A percentile compares a stretch with the other conserved stretches of the same genome.
phyloP scores from a whole-genome alignment of 1,140 invertebrate species.

The Liolophura sinensis region DNA sequence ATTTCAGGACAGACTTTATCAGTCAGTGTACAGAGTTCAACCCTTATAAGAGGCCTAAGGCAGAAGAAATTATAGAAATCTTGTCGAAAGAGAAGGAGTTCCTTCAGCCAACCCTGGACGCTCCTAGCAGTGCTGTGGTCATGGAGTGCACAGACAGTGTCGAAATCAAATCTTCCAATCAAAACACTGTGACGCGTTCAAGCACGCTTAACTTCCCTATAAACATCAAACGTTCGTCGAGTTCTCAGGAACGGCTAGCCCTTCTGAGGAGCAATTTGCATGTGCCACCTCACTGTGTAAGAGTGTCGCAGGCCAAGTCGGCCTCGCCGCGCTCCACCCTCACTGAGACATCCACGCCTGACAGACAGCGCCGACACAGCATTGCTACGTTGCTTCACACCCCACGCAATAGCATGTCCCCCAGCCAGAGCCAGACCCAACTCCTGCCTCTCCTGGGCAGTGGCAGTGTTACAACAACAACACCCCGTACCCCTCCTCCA shows the following conservation, averaged over 20 bases:
- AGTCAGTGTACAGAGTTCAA: slow-evolving; percentile 77
- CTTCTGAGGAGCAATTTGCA: slow-evolving; percentile 11
- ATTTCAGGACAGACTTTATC: slow-evolving; percentile 71
- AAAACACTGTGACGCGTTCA: slow-evolving; percentile 32
- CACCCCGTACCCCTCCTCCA: slow-evolving; percentile 5
- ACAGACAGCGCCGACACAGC: slow-evolving; percentile 18
- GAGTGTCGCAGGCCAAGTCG: not conserved
- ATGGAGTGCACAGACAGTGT: slow-evolving; percentile 66
- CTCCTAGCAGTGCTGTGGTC: slow-evolving; percentile 73
- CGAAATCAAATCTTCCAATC: slow-evolving; percentile 54
- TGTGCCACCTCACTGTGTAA: slow-evolving; percentile 1
- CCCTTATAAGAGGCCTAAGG: slow-evolving; percentile 71
- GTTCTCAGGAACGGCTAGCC: slow-evolving; percentile 29
- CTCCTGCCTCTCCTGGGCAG: slow-evolving; percentile 10
- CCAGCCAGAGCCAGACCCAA: slow-evolving; percentile 30
- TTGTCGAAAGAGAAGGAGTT: slow-evolving; percentile 77
- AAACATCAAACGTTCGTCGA: slow-evolving; percentile 25
- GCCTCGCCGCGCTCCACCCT: slow-evolving; percentile 1
- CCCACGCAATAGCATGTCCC: slow-evolving; percentile 13
- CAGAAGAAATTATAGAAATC: slow-evolving; percentile 78
- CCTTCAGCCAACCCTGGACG: slow-evolving; percentile 77
- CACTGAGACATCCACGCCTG: slow-evolving; percentile 6
- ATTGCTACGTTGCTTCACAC: slow-evolving; percentile 13
- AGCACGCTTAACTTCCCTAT: slow-evolving; percentile 21
- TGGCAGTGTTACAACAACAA: slow-evolving; percentile 1